Evolutionary conservation across 1,140 invertebrate genomes (phyloP).

Genomic region (Drosophila chauvacae): DNA sequence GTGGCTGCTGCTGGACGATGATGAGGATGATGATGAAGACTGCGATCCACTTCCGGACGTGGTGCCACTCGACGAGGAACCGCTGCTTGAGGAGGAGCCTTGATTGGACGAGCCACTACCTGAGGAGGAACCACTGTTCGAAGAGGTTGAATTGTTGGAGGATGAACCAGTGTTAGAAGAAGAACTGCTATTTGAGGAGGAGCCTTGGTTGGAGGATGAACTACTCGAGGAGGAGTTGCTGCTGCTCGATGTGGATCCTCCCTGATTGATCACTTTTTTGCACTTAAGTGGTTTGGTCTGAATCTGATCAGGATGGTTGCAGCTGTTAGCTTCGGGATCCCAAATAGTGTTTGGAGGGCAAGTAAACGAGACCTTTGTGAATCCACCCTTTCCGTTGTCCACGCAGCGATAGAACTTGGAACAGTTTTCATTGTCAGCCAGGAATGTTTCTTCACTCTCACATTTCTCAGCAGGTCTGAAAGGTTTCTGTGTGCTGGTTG

Average conservation of each 20-base stretch:
- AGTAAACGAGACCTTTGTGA: constrained; percentile 87
- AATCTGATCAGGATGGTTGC: constrained; percentile 87
- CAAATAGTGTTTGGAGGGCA: constrained; percentile 89
- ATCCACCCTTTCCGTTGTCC: constrained; percentile 86
- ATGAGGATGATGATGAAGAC: not conserved
- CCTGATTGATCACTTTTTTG: constrained; percentile 58
- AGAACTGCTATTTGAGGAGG: constrained; percentile 20
- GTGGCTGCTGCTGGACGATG: constrained; percentile 31
- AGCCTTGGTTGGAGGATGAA: constrained; percentile 20
- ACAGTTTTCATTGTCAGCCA: constrained; percentile 87
- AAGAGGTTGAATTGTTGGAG: not conserved
- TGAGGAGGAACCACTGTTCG: constrained; percentile 27
- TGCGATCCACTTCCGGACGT: constrained; percentile 15
- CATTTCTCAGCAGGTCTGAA: constrained; percentile 69
- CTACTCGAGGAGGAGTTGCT: constrained; percentile 56
- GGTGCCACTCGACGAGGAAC: constrained; percentile 1
- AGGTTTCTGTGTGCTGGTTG: constrained; percentile 65
- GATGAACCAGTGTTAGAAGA: constrained; percentile 4
- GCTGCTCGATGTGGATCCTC: constrained; percentile 30
- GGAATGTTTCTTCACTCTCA: constrained; percentile 86
- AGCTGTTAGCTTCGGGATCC: constrained; percentile 87
- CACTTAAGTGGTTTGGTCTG: constrained; percentile 83
- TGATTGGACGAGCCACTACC: constrained; percentile 4
- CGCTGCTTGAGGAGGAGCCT: constrained; percentile 18
- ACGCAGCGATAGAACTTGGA: constrained; percentile 89